phyloP scores from a whole-genome alignment of 2,797 vertebrate species.

The Lindbergichthys nudifrons region DNA sequence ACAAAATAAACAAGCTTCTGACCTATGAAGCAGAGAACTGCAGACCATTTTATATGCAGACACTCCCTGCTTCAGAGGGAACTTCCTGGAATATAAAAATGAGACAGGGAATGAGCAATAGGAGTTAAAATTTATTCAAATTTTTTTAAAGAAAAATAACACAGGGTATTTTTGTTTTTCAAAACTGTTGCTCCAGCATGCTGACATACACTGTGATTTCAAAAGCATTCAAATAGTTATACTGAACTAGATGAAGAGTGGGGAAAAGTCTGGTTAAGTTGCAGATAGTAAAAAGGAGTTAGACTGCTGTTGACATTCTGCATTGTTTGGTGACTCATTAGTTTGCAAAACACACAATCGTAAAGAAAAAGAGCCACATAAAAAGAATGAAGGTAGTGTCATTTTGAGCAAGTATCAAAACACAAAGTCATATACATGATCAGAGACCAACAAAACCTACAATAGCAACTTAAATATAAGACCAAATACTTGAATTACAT shows the following conservation, averaged over 20 bases:
- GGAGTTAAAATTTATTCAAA: constrained; percentile 90
- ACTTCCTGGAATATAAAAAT: constrained; percentile 99
- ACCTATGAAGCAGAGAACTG: constrained; percentile 99
- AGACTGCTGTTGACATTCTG: constrained; percentile 58
- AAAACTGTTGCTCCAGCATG: constrained; percentile 72
- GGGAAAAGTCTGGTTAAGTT: constrained; percentile 49
- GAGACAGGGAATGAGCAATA: constrained; percentile 99
- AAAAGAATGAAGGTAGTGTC: constrained; percentile 28
- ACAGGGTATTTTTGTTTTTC: constrained; percentile 56
- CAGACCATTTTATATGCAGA: constrained; percentile 99
- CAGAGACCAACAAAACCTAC: constrained; percentile 24
- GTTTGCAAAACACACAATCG: constrained; percentile 56
- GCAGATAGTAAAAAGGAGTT: constrained; percentile 48
- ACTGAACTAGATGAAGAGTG: constrained; percentile 54
- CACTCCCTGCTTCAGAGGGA: constrained; percentile 99
- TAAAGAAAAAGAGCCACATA: constrained; percentile 35
- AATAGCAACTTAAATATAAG: constrained; percentile 10
- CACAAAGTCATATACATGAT: constrained; percentile 28
- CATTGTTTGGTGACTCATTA: constrained; percentile 61
- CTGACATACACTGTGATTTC: constrained; percentile 64
- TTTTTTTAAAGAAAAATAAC: constrained; percentile 54
- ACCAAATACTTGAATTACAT: constrained; percentile 10
- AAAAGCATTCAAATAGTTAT: constrained; percentile 70
- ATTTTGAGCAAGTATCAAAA: constrained; percentile 42
- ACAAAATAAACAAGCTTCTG: constrained; percentile 99